Base-by-base conservation (phyloP, 2,888 invertebrate species). In the Ennomos erosarius region DNA sequence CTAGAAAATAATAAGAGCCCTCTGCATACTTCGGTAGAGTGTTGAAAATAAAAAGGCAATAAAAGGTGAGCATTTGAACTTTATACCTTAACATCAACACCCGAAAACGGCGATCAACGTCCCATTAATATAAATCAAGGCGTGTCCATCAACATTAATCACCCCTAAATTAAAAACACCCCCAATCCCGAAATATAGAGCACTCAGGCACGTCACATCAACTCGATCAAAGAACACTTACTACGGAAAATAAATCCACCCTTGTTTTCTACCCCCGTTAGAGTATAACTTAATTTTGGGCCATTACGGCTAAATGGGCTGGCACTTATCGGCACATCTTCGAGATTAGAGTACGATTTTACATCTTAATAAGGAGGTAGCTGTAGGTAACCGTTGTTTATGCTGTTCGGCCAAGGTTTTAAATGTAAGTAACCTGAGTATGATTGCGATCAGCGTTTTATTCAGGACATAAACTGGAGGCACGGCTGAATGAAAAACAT, bases 281-380 rank as follows among this genome's bases (percentile, higher is more conserved):
- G 76, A 81, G 78, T 82, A 77, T 86, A 87, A 90, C 80, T 88
- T 85, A 85, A 89, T 89, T 88, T 86, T 67, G 71, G 68, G 63
- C 85, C 87, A 88, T 90, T 87, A 85, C 75, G 67, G 73, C 66
- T 79, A 83, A 59, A 87, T 86, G 84, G 83, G 75, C 68, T 69
- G 75, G 76, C 84, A 84, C 83, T 90, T 88, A 87, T 85, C 83
- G 81, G 75, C 70, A 74, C 80, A 84, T 84, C 82, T 62, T 44
- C 9, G 53, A 55, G 63, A 61, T 66, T 61, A 59, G 63, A 48
- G 34, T 50, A 26, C 56, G 57, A 55, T 59, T 68, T 65, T 62
- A 64, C 63, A 62, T 65, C 67, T 63, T 67, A 63, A 67, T 67
- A 59, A 57, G 58, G 46, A 55, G 59, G 61, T 57, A 55, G 55